A percentile compares a stretch with the other conserved stretches of the same genome.
Conservation (phyloP, 2,797 vertebrate genomes). For the Gadopsis marmoratus region DNA sequence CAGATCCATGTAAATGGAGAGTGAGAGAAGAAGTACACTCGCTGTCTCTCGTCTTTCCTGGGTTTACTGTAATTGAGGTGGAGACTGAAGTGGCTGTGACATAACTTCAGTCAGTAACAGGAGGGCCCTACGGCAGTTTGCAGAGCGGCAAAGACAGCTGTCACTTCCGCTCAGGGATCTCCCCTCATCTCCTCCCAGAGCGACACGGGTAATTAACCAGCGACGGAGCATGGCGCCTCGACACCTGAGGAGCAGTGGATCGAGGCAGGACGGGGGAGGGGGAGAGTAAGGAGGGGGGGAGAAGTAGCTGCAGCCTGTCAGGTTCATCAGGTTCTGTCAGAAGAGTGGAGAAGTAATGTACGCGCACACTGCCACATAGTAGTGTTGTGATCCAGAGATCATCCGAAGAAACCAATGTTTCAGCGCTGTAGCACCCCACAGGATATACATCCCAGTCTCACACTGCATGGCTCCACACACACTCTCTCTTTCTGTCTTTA, state of each 20-base stretch:
- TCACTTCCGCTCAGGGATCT: constrained; percentile 64
- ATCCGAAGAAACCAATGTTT: constrained; percentile 38
- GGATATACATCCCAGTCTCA: neutral
- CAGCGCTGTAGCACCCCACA: neutral
- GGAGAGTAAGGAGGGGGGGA: neutral
- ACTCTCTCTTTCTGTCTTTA: neutral
- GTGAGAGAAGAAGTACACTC: neutral
- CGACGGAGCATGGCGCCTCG: constrained; percentile 49
- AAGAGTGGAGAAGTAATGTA: constrained; percentile 23
- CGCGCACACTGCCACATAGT: constrained; percentile 8
- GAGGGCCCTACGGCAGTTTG: constrained; percentile 20
- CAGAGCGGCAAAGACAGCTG: constrained; percentile 64
- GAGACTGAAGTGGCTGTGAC: constrained; percentile 41
- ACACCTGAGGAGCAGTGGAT: constrained; percentile 51
- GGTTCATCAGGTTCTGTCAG: constrained; percentile 35
- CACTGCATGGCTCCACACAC: constrained; percentile 9
- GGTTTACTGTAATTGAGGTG: constrained; percentile 47
- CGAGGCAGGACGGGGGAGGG: neutral
- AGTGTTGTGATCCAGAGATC: constrained; percentile 52
- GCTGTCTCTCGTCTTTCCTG: neutral
- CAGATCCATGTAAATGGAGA: neutral
- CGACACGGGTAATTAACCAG: constrained; percentile 70
- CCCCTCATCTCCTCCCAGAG: constrained; percentile 52
- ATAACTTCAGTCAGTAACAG: constrained; percentile 47
- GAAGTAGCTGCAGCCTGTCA: constrained; percentile 45